Base-by-base conservation (phyloP, 2,888 invertebrate species). In the Teleiodes luculella region DNA sequence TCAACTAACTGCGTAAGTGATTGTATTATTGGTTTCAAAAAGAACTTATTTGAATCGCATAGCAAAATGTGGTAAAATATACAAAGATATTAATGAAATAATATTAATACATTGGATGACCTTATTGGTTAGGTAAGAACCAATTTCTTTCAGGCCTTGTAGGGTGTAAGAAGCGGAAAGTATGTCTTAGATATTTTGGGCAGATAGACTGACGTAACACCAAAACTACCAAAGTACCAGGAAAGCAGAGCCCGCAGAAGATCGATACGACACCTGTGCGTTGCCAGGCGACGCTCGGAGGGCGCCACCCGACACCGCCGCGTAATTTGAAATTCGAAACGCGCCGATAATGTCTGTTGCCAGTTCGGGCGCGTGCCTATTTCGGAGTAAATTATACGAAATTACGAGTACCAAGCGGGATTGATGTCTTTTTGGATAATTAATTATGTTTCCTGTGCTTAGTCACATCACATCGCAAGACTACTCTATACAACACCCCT, bases 271-370 rank as follows among this genome's bases (percentile, higher is more conserved):
- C 86, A 88, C 87, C 88, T 88, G 88, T 80, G 74, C 78, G 87
- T 86, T 80, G 75, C 84, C 73, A 77, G 70, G 83, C 84, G 74
- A 87, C 86, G 68, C 63, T 60, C 71, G 76, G 80, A 81, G 86
- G 86, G 87, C 81, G 86, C 81, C 73, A 88, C 64, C 81, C 83
- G 88, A 88, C 84, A 85, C 88, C 82, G 64, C 72, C 80, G 83
- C 87, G 87, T 86, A 87, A 89, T 88, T 89, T 88, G 88, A 86
- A 86, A 89, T 87, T 79, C 79, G 88, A 88, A 80, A 76, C 82
- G 68, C 76, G 65, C 74, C 83, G 85, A 87, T 88, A 87, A 87
- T 86, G 87, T 78, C 85, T 79, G 74, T 77, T 74, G 80, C 80
- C 76, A 76, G 76, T 71, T 68, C 50, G 36, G 64, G 70, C 72